A percentile compares a stretch with the other conserved stretches of the same genome.
Evolutionary conservation across 2,888 invertebrate genomes (phyloP).

Genomic region (Drosophila neotestacea): DNA sequence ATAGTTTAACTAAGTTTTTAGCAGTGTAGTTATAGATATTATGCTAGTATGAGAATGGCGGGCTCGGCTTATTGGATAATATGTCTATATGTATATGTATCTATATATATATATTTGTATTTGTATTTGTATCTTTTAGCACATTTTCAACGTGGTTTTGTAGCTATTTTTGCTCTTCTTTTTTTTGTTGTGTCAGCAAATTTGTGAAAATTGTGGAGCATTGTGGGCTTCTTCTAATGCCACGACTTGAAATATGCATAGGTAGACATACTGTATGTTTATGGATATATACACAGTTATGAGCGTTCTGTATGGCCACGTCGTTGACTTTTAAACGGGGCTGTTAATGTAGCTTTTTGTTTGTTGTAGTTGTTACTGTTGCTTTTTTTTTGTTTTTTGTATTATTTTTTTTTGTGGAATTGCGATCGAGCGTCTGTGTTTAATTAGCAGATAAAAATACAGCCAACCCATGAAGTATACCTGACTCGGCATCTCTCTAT

Average conservation of each 20-base stretch:
- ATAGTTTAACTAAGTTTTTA: background rate
- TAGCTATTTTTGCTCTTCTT: slow-evolving; percentile 5
- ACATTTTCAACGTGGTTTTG: slow-evolving; percentile 29
- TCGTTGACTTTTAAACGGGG: slow-evolving; percentile 74
- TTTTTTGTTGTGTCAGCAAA: slow-evolving; percentile 41
- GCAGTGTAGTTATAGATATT: slow-evolving; percentile 5
- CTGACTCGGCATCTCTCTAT: slow-evolving; percentile 29
- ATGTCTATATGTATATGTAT: slow-evolving; percentile 2
- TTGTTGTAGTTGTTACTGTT: slow-evolving; percentile 30
- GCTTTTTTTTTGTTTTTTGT: slow-evolving; percentile 15
- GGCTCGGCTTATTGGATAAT: slow-evolving; percentile 42
- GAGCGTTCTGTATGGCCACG: slow-evolving; percentile 61
- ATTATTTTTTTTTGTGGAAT: slow-evolving; percentile 32
- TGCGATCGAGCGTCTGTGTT: slow-evolving; percentile 78
- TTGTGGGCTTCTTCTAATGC: slow-evolving; percentile 32
- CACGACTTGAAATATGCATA: slow-evolving; percentile 33
- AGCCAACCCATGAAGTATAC: slow-evolving; percentile 61
- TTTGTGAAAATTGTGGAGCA: slow-evolving; percentile 34
- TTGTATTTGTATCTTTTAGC: slow-evolving; percentile 44
- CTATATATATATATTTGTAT: background rate
- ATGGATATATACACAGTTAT: slow-evolving; percentile 5
- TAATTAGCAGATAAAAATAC: slow-evolving; percentile 82
- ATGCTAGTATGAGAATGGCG: slow-evolving; percentile 12
- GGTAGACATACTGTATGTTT: slow-evolving; percentile 4
- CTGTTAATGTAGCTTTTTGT: slow-evolving; percentile 52